These are phyloP conservation scores for Balaeniceps rex DNA, from an alignment of 2,113 vertebrate genomes.

Conservation along the genomic window DNA sequence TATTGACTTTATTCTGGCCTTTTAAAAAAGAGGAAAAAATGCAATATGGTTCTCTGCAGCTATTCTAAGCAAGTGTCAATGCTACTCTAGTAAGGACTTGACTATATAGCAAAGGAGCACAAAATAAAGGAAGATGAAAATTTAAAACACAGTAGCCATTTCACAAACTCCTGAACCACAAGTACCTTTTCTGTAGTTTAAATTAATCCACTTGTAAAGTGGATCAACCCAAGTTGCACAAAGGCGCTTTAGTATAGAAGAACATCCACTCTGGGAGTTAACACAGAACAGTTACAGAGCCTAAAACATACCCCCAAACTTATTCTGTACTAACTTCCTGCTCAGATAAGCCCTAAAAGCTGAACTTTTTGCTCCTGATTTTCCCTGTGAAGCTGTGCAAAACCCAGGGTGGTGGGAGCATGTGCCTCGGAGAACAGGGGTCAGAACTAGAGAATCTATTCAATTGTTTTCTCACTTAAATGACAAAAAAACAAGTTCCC, in stretches of 20 bases:
- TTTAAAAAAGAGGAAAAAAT: background rate
- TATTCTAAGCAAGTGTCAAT: background rate
- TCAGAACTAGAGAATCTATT: background rate
- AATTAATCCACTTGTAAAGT: background rate
- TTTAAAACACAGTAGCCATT: background rate
- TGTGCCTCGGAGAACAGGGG: background rate
- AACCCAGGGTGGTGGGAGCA: background rate
- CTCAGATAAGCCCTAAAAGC: slow-evolving; percentile 4
- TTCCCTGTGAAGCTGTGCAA: background rate
- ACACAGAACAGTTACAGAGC: background rate
- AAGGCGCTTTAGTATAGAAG: background rate
- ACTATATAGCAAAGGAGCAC: background rate
- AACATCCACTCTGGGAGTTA: background rate
- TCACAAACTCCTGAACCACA: background rate
- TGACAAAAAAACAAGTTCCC: background rate
- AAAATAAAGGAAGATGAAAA: background rate
- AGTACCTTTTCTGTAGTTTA: background rate
- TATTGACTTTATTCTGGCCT: background rate
- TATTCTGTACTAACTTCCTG: background rate
- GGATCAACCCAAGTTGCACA: background rate
- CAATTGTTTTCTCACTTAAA: slow-evolving; percentile 10
- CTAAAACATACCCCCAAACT: background rate
- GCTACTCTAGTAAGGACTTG: background rate
- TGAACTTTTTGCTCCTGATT: slow-evolving; percentile 8
- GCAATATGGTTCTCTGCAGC: background rate